phyloP scores from a whole-genome alignment of 2,888 invertebrate genomes.

The Sesamia inferens region DNA sequence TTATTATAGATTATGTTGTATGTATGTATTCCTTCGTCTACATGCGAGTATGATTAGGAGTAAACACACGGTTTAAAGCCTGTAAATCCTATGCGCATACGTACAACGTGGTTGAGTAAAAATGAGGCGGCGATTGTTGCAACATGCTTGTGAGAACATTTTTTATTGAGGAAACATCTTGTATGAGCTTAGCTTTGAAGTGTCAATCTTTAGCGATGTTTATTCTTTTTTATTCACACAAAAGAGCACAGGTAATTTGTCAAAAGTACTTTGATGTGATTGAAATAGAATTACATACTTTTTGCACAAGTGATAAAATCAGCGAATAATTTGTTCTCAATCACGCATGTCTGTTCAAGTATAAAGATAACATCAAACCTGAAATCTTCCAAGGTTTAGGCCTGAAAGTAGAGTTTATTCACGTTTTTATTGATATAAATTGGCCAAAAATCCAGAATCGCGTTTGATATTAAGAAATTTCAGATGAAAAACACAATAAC shows the following conservation, averaged over 20 bases:
- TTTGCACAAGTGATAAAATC: constrained; percentile 9
- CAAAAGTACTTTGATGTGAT: constrained; percentile 5
- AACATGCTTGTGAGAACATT: constrained; percentile 55
- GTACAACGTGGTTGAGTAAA: constrained; percentile 30
- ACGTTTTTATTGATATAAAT: background rate
- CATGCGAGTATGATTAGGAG: too few relatives aligned
- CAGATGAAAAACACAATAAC: background rate
- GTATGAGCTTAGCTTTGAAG: constrained; percentile 38
- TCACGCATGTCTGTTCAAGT: background rate
- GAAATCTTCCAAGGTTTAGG: background rate
- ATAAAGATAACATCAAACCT: background rate
- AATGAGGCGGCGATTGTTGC: constrained; percentile 52
- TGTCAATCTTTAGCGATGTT: constrained; percentile 34
- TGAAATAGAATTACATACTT: constrained; percentile 3
- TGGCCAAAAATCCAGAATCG: background rate
- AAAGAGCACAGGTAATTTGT: constrained; percentile 32
- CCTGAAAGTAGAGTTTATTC: background rate
- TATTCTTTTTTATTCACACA: constrained; percentile 21
- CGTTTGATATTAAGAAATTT: background rate
- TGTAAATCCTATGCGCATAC: constrained; percentile 29
- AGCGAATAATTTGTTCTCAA: background rate
- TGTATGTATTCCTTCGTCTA: too few relatives aligned
- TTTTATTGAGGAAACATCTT: constrained; percentile 57
- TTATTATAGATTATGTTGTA: too few relatives aligned
- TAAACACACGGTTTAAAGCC: background rate